phyloP scores from a whole-genome alignment of 2,113 vertebrate species.

The Silurus glanis region DNA sequence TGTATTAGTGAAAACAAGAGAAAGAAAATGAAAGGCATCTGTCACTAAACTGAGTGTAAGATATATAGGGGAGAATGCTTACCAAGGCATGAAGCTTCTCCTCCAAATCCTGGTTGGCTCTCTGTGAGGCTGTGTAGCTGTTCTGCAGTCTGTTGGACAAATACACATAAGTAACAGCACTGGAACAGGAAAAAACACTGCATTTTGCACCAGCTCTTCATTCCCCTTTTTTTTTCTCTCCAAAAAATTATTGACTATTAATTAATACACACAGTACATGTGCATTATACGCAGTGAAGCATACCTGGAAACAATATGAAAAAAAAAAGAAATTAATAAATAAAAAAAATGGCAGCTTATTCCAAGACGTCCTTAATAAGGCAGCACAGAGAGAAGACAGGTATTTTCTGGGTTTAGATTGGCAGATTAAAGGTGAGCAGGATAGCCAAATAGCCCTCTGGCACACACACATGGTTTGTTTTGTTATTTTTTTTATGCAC shows the following conservation, averaged over 20 bases:
- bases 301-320: not conserved
- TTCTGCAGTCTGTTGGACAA: slow-evolving; percentile 85
- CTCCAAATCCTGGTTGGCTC: slow-evolving; percentile 95
- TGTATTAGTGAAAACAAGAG: slow-evolving; percentile 3
- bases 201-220: not conserved
- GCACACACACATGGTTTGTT: not conserved
- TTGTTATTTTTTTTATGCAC: not conserved
- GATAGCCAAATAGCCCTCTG: not conserved
- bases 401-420: not conserved
- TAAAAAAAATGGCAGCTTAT: not conserved
- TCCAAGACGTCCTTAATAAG: not conserved
- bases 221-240: not conserved
- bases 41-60: not conserved
- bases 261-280: not conserved
- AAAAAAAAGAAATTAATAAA: no score
- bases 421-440: not conserved
- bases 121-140: slow-evolving; percentile 95
- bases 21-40: slow-evolving; percentile 40
- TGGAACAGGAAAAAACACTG: not conserved
- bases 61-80: slow-evolving; percentile 50
- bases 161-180: slow-evolving; percentile 26
- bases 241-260: not conserved
- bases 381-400: not conserved
- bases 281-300: not conserved
- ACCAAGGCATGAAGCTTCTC: slow-evolving; percentile 96